A percentile compares a stretch with the other conserved stretches of the same genome.
These are phyloP conservation scores for Mayetiola destructor DNA, from an alignment of 2,888 invertebrate genomes.

Conservation along the genomic window DNA sequence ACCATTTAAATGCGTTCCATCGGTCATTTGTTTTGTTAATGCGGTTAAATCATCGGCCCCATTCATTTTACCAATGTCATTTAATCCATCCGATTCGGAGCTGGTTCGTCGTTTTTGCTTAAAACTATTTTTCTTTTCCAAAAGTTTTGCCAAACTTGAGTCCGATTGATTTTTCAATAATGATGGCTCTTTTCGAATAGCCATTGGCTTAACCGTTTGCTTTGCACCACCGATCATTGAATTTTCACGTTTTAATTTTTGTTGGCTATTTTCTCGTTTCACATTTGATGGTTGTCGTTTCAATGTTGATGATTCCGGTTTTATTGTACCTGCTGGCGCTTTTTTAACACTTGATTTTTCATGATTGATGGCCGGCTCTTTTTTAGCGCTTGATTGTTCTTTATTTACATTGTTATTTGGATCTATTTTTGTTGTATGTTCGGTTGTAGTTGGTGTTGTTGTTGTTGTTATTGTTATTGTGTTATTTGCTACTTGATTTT, in stretches of 20 bases:
- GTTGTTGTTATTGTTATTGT: neutral
- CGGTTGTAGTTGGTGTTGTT: neutral
- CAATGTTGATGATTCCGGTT: slow-evolving; percentile 26
- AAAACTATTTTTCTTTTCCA: slow-evolving; percentile 21
- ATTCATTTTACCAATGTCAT: slow-evolving; percentile 11
- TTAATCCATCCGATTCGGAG: slow-evolving; percentile 13
- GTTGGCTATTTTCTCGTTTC: slow-evolving; percentile 17
- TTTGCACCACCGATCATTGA: slow-evolving; percentile 15
- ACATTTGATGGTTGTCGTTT: slow-evolving; percentile 19
- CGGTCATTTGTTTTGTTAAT: too few relatives aligned
- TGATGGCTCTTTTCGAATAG: neutral
- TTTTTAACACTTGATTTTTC: slow-evolving; percentile 14
- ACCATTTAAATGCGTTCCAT: slow-evolving; percentile 28
- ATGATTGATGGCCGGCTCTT: slow-evolving; percentile 9
- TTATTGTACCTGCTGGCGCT: slow-evolving; percentile 18
- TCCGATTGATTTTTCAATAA: slow-evolving; percentile 27
- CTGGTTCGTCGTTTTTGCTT: slow-evolving; percentile 16
- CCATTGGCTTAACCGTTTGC: neutral
- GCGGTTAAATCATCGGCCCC: slow-evolving; percentile 22
- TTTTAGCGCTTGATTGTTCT: slow-evolving; percentile 2
- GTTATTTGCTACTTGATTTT: neutral
- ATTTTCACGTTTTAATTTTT: slow-evolving; percentile 17
- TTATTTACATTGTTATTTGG: neutral
- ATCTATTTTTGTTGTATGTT: neutral
- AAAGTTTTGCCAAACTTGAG: slow-evolving; percentile 27